Base-by-base conservation (phyloP, 2,797 vertebrate genomes). In the Aeoliscus strigatus region DNA sequence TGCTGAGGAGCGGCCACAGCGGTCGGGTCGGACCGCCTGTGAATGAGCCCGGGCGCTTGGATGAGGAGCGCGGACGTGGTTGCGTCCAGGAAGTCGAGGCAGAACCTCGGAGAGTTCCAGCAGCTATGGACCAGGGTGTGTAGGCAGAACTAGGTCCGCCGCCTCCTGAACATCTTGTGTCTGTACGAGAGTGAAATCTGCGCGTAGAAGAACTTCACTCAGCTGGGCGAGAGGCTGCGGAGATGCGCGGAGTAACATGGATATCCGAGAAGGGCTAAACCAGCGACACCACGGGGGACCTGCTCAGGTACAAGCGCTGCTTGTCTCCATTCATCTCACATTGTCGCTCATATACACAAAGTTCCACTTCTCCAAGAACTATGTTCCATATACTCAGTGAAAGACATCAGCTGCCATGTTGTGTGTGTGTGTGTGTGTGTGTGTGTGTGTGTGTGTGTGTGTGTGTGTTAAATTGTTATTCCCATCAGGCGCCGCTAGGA, bases 201-300 rank as follows among this genome's bases (percentile, higher is more conserved):
- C 47, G 67, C 59, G 69, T 61, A 24, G 33, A 52, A 13, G 32
- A 77, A 82, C 55, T 82, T 70, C 24, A 38, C n/a, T n/a, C n/a
- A n/a, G n/a, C n/a, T n/a, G n/a, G n/a, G n/a, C n/a, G 58, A 18
- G 28, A 42, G 51, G 46, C 50, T 39, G 58, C 60, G 39, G 66
- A 47, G 71, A 77, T 68, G 80, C 60, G 52, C 49, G 51, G 57
- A 18, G 57, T 69, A 81, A 69, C 69, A 83, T 84, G 84, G 82
- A 83, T 70, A 46, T 74, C 69, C 58, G 66, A 75, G 58, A 57
- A 62, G 70, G 72, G 70, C 49, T 70, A 43, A 62, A 45, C 42
- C 56, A 27, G n/a, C 32, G 33, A 43, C 48, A 51, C 27, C 37
- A 3, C 60, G 28, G 54, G 48, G 67, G 51, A 66, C 42, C 9